Evolutionary conservation across 2,888 invertebrate genomes (phyloP).

Genomic region (Dasypogon diadema): DNA sequence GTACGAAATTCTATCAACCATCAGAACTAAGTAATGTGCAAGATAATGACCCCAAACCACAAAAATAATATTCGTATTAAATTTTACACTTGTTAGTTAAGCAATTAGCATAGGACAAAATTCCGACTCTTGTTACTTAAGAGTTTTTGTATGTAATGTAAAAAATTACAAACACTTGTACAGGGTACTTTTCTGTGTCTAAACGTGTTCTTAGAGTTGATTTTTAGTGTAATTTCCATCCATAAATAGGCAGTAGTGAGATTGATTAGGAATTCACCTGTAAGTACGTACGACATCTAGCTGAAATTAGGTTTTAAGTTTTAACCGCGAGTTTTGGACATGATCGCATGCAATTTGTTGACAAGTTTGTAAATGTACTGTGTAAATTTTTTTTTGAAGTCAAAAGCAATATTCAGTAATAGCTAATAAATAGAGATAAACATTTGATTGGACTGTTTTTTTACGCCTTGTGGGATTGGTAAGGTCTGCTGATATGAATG

Average conservation of each 20-base stretch:
- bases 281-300: not conserved
- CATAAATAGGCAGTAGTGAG: conserved; percentile 1
- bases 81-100: conserved; percentile 47
- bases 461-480: no score
- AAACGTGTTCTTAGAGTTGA: not conserved
- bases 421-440: conserved; percentile 39
- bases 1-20: no score
- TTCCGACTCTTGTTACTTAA: conserved; percentile 29
- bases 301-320: not conserved
- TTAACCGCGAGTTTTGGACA: not conserved
- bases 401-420: conserved; percentile 38
- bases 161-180: not conserved
- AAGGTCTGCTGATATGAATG: no score
- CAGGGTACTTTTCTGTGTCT: not conserved
- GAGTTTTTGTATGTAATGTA: conserved; percentile 26
- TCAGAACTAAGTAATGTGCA: not conserved
- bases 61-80: not conserved
- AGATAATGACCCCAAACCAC: not conserved
- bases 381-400: not conserved
- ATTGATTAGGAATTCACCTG: conserved; percentile 9
- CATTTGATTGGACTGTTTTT: not conserved
- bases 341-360: not conserved
- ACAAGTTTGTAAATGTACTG: not conserved
- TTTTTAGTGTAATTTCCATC: conserved; percentile 17
- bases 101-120: conserved; percentile 14